Conservation (phyloP, 2,797 vertebrate genomes). For the Triplophysa yarkandensis region DNA sequence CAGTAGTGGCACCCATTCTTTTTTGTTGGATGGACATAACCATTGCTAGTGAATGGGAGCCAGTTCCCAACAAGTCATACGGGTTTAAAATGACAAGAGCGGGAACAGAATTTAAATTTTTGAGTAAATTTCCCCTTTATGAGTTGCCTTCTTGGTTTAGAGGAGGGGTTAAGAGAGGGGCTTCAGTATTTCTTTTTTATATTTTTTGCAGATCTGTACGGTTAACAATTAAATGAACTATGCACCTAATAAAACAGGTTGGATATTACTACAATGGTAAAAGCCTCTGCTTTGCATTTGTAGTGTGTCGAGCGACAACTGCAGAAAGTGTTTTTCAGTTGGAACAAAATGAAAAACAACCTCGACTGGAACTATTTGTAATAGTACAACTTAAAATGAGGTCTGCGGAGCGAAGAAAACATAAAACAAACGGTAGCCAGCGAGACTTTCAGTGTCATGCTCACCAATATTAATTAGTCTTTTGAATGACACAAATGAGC, state of each 20-base stretch:
- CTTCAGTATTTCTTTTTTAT: too few relatives aligned
- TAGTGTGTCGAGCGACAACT: background rate
- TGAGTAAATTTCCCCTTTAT: background rate
- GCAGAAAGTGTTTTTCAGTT: constrained; percentile 38
- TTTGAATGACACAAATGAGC: constrained; percentile 37
- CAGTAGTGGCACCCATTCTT: too few relatives aligned
- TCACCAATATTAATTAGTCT: constrained; percentile 45
- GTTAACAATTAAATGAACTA: too few relatives aligned
- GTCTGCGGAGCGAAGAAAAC: constrained; percentile 33
- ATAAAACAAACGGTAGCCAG: constrained; percentile 37
- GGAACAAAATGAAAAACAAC: constrained; percentile 35
- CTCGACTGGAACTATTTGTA: constrained; percentile 14
- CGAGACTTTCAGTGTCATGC: constrained; percentile 35
- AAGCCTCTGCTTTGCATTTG: background rate
- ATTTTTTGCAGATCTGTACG: too few relatives aligned
- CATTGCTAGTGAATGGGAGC: too few relatives aligned
- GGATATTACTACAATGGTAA: background rate
- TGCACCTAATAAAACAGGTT: too few relatives aligned
- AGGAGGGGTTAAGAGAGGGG: too few relatives aligned
- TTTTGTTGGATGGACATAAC: too few relatives aligned
- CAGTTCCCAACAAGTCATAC: too few relatives aligned
- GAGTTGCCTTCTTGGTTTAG: too few relatives aligned
- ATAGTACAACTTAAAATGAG: constrained; percentile 43
- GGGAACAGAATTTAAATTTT: too few relatives aligned
- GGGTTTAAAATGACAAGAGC: too few relatives aligned